A percentile compares a stretch with the other conserved stretches of the same genome.
Evolutionary conservation across 2,888 invertebrate genomes (phyloP).

Genomic region (Parascotia fuliginaria): DNA sequence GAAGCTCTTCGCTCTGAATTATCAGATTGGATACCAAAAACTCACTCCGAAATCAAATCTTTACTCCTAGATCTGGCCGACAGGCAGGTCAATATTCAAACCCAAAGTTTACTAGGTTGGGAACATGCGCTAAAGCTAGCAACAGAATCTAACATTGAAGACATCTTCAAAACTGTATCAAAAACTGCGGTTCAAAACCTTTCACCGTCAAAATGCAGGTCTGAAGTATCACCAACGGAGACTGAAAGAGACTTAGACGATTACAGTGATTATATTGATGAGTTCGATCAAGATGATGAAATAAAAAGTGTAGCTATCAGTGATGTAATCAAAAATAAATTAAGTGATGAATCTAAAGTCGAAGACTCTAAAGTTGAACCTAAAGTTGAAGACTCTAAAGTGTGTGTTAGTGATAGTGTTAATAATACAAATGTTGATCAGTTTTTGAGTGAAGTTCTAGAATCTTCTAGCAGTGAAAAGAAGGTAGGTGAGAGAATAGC

Average conservation of each 20-base stretch:
- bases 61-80: slow-evolving; percentile 68
- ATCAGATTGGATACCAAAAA: slow-evolving; percentile 74
- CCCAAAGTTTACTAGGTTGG: slow-evolving; percentile 65
- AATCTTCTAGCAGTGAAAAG: slow-evolving; percentile 29
- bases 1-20: slow-evolving; percentile 74
- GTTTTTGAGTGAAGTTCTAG: slow-evolving; percentile 41
- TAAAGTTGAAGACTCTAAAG: background rate
- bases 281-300: slow-evolving; percentile 28
- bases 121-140: slow-evolving; percentile 67
- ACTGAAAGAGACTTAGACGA: slow-evolving; percentile 65
- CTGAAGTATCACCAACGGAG: slow-evolving; percentile 55
- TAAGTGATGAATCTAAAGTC: too few relatives aligned
- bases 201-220: slow-evolving; percentile 62
- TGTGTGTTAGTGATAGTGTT: background rate
- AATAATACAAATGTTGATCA: slow-evolving; percentile 22
- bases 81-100: slow-evolving; percentile 61
- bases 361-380: too few relatives aligned
- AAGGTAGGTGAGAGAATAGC: slow-evolving; percentile 36
- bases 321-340: background rate
- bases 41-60: slow-evolving; percentile 62
- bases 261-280: slow-evolving; percentile 48
- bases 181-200: slow-evolving; percentile 72
- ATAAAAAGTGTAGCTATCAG: slow-evolving; percentile 15
- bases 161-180: slow-evolving; percentile 77
- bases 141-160: slow-evolving; percentile 55